Base-by-base conservation (phyloP, 1,140 invertebrate species). In the Brachionus rubens region DNA sequence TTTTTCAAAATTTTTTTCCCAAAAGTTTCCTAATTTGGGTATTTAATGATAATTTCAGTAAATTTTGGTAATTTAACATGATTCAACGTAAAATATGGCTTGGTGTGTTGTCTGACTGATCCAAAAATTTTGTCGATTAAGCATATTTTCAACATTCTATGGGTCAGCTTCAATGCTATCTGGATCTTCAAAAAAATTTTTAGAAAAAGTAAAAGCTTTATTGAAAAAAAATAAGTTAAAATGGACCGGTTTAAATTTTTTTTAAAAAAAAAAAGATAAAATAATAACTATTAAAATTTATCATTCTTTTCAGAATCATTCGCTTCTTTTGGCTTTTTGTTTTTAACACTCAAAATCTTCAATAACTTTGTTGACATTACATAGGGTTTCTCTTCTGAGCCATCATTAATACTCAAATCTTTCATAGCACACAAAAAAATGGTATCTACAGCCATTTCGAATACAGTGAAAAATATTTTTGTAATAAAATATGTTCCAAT, bases 391-490 rank as follows among this genome's bases (percentile, higher is more conserved):
- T 92, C 90, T 0, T 87, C 79, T 0, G 91, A 90, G 10, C 95
- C 96, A 85, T 99, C 94, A 84, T 99, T 95, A 56, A 91, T 87
- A 85, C 98, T 94, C 79, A 90, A 90, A 82, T 98, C 96, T 87
- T 97, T 93, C 83, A 97, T 47, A 26, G 56, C 52, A 83, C 94
- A 98, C 1, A 98, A 86, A 84, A 98, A 98, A 36, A 98, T 83
- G 0, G 95, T 98, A 81, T 98, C 93, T 2, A 98, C 92, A 7
- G 93, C 94, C 89, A 95, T 94, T 0, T 90, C 89, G 82, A 96
- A 96, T 0, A 98, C 94, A 77, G 89, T 89, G 84, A 98, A 98
- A 87, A 98, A 98, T 59, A 91, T 87, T n/a, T 88, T 88, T 28
- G 91, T 88, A 41, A 96, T 91, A 46, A 96, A 87, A 80, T 88